A percentile compares a stretch with the other conserved stretches of the same genome.
These are phyloP conservation scores for Siderastrea radians DNA, from an alignment of 92 coral and sea anemone genomes.

Conservation along the genomic window DNA sequence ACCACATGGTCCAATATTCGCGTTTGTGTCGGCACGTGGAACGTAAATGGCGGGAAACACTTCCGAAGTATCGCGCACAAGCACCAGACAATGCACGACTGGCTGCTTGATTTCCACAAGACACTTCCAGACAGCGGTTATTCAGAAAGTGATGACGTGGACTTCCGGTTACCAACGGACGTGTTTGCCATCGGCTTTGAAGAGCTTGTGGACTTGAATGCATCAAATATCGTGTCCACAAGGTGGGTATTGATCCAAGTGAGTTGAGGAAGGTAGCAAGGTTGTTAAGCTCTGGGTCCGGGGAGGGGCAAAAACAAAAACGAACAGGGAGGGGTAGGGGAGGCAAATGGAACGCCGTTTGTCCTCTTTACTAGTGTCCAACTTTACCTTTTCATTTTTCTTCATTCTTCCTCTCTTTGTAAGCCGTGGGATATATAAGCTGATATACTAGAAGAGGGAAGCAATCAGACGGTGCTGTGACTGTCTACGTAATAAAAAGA, in stretches of 20 bases:
- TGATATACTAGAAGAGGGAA: too few relatives aligned
- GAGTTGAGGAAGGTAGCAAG: neutral
- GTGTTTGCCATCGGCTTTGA: constrained; percentile 99
- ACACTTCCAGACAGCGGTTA: constrained; percentile 88
- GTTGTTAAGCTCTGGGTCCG: neutral
- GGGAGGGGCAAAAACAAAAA: too few relatives aligned
- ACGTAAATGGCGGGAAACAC: constrained; percentile 98
- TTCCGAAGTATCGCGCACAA: constrained; percentile 99
- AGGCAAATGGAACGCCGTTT: too few relatives aligned
- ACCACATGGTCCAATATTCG: constrained; percentile 97
- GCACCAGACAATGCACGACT: constrained; percentile 97
- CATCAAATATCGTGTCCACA: constrained; percentile 96
- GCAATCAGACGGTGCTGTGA: too few relatives aligned
- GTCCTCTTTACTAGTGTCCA: too few relatives aligned
- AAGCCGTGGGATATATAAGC: too few relatives aligned
- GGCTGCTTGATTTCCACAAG: constrained; percentile 95
- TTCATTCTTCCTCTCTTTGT: too few relatives aligned
- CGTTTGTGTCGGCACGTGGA: constrained; percentile 98
- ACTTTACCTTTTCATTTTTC: too few relatives aligned
- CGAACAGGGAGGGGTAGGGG: too few relatives aligned
- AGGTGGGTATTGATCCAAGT: constrained; percentile 59
- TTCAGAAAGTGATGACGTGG: constrained; percentile 71
- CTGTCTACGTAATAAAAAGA: too few relatives aligned
- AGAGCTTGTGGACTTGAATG: constrained; percentile 98
- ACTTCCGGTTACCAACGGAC: constrained; percentile 86